phyloP scores from a whole-genome alignment of 2,797 vertebrate species.

The Lophotriccus pileatus region DNA sequence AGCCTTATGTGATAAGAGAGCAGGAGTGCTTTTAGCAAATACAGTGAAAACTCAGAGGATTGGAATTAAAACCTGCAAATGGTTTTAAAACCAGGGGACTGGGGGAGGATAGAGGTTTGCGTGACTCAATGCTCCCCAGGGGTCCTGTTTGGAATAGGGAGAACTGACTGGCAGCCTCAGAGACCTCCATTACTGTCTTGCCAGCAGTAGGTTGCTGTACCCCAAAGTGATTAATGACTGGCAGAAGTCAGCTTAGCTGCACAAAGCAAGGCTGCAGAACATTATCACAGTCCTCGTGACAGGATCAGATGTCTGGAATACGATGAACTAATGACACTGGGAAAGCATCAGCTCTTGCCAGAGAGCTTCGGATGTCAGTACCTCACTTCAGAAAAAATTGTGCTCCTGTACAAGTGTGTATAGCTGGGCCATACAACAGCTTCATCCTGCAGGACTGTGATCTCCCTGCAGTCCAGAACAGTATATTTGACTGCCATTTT shows the following conservation, averaged over 20 bases:
- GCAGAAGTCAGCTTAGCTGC: not conserved
- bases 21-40: not conserved
- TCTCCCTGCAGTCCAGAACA: not conserved
- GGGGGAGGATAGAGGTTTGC: accelerated
- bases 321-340: not conserved
- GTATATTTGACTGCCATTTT: not conserved
- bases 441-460: not conserved
- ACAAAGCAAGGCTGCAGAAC: not conserved
- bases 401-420: not conserved
- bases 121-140: not conserved
- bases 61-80: not conserved
- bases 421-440: not conserved
- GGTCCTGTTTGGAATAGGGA: not conserved
- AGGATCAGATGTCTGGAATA: not conserved
- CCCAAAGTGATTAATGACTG: not conserved
- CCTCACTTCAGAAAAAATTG: not conserved
- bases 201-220: not conserved
- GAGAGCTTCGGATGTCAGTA: not conserved
- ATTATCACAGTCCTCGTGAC: not conserved
- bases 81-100: not conserved
- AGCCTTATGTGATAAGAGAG: not conserved
- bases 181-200: not conserved
- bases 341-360: not conserved
- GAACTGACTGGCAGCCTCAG: not conserved
- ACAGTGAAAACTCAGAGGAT: not conserved